These are phyloP conservation scores for Sebastes steindachneri DNA, from an alignment of 2,797 vertebrate species.

Conservation along the genomic window DNA sequence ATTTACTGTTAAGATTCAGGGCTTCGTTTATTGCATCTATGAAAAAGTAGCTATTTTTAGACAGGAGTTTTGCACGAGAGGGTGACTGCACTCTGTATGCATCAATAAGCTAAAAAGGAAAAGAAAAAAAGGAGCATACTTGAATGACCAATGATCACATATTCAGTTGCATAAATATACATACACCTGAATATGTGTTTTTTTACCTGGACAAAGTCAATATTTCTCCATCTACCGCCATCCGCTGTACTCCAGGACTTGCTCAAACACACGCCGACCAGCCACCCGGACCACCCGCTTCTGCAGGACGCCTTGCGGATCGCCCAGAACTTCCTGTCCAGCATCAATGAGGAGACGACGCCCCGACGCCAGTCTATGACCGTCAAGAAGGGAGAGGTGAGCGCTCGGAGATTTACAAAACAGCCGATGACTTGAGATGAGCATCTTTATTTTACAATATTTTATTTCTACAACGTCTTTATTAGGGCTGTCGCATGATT, in stretches of 20 bases:
- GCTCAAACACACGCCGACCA: constrained; percentile 94
- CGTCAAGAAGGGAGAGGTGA: constrained; percentile 96
- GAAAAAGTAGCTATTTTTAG: not conserved
- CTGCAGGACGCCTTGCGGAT: constrained; percentile 96
- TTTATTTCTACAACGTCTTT: not conserved
- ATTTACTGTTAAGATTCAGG: not conserved
- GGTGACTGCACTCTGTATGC: not conserved
- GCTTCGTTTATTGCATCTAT: not conserved
- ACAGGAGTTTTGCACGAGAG: not conserved
- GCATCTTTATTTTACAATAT: too few species aligned
- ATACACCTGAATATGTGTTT: not conserved
- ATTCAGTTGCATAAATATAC: not conserved
- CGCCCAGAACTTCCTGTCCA: constrained; percentile 98
- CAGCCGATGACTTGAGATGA: accelerated
- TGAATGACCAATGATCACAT: not conserved
- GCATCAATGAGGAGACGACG: constrained; percentile 97
- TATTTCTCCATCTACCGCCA: not conserved
- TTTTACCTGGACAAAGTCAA: constrained; percentile 6
- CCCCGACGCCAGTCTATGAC: constrained; percentile 95
- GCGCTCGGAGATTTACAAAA: constrained; percentile 29
- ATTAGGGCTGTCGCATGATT: too few species aligned
- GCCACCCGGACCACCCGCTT: constrained; percentile 92
- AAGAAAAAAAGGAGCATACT: not conserved
- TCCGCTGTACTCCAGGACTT: constrained; percentile 84
- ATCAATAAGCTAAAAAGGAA: not conserved